Percentiles rank a stretch among this genome's conserved stretches.
phyloP scores from a whole-genome alignment of 2,113 vertebrate genomes.

The Prunella himalayana region DNA sequence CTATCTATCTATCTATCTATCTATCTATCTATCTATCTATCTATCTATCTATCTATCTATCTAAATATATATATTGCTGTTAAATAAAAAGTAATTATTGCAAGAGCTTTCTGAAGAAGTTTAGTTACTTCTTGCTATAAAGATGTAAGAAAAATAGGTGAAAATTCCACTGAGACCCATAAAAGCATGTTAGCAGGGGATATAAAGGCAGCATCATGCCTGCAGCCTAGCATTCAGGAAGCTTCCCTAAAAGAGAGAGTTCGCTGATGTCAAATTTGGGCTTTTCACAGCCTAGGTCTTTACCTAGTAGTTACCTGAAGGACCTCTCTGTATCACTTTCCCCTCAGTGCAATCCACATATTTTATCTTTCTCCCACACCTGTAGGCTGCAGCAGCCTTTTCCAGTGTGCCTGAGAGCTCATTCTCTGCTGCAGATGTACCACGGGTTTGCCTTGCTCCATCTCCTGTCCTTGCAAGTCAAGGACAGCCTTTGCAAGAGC shows the following conservation, averaged over 20 bases:
- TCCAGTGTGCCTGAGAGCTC: accelerated
- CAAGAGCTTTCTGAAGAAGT: not conserved
- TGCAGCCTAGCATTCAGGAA: not conserved
- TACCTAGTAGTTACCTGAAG: not conserved
- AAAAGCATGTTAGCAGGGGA: not conserved
- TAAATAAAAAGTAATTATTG: not conserved
- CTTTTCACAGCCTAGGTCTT: not conserved
- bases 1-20: too few species aligned
- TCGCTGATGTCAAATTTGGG: not conserved
- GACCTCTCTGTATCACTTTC: not conserved
- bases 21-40: too few species aligned
- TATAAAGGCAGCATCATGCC: not conserved
- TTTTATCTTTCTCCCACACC: not conserved
- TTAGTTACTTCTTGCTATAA: not conserved
- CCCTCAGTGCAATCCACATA: not conserved
- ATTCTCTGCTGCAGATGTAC: not conserved
- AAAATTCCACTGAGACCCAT: not conserved
- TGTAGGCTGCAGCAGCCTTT: not conserved
- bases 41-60: too few species aligned
- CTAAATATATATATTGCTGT: not conserved
- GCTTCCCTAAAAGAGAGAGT: not conserved
- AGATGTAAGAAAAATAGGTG: not conserved
- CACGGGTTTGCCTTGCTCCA: not conserved
- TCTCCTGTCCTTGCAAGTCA: not conserved
- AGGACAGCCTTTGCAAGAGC: not conserved